phyloP scores from a whole-genome alignment of 2,888 invertebrate genomes.

The Tinea pellionella region DNA sequence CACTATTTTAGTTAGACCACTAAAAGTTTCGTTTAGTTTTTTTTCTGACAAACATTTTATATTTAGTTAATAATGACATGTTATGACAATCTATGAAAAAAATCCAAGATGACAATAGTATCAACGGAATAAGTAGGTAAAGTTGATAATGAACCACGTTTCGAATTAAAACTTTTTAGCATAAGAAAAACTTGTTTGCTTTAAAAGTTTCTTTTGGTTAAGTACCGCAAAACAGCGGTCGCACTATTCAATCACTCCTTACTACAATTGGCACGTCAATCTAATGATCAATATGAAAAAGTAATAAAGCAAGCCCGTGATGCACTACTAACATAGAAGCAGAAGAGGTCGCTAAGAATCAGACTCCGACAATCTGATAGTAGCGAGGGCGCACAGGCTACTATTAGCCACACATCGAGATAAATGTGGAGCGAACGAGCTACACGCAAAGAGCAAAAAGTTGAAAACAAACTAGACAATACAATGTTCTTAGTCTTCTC shows the following conservation, averaged over 20 bases:
- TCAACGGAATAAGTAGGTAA: not conserved
- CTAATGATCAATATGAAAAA: not conserved
- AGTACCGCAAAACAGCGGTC: conserved; percentile 5
- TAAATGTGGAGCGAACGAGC: conserved; percentile 38
- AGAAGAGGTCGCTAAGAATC: conserved; percentile 14
- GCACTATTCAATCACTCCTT: not conserved
- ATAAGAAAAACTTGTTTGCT: conserved; percentile 2
- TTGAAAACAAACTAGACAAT: conserved; percentile 28
- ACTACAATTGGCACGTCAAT: not conserved
- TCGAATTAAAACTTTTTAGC: conserved; percentile 8
- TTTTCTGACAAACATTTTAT: not conserved
- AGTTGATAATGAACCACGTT: conserved; percentile 8
- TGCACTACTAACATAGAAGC: conserved; percentile 15
- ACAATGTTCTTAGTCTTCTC: conserved; percentile 27
- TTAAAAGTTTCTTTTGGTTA: not conserved
- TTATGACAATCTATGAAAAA: not conserved
- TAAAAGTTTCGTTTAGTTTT: too few species aligned
- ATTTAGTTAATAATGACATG: not conserved
- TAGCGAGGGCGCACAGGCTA: conserved; percentile 17
- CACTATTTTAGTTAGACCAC: too few species aligned
- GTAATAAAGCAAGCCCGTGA: conserved; percentile 1
- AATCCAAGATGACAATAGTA: not conserved
- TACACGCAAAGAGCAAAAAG: conserved; percentile 33
- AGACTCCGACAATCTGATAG: conserved; percentile 18
- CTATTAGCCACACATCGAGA: conserved; percentile 24